Base-by-base conservation (phyloP, 2,797 vertebrate species). In the Sebastes trivittatus region DNA sequence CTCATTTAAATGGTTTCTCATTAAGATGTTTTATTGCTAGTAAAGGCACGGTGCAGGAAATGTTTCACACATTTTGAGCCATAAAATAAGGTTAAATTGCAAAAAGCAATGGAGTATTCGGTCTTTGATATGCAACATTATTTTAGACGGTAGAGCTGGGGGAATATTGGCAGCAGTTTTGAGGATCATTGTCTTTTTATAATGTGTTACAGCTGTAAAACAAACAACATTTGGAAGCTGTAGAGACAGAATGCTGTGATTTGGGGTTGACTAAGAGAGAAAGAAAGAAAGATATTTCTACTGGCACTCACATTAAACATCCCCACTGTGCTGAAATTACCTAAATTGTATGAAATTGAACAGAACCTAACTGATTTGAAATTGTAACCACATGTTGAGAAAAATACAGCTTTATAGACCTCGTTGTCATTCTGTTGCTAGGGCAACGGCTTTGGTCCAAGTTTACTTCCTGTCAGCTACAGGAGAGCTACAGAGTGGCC, bases 71-170 rank as follows among this genome's bases (percentile, higher is more conserved):
- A 72, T 81, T 85, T 81, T n/a, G 30, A 73, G 71, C 77, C 22
- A 61, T 83, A 72, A 82, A 81, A 63, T 18, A 66, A 73, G 66
- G 58, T 64, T 67, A 75, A 85, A 87, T 72, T 83, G 72, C 61
- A 27, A 60, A 78, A 70, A 83, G 77, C 70, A 78, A 74, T 36
- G 13, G 29, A 62, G 54, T 54, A 70, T 78, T 76, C 72, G n/a
- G 18, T 83, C 29, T 59, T 56, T 78, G 74, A 83, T 70, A 81
- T 38, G 66, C 71, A 63, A 80, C 46, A 67, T 79, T 88, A 70
- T 84, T 77, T 70, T 16, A 61, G 49, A 65, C 38, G 27, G 25
- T 4, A n/a, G 42, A 72, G 56, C 56, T 25, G 32, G 18, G 58
- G 66, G 61, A 78, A 74, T 74, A 72, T 63, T 38, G 74, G 77